Conservation (phyloP, 1,140 invertebrate genomes). For the Drosophila sechellia region DNA sequence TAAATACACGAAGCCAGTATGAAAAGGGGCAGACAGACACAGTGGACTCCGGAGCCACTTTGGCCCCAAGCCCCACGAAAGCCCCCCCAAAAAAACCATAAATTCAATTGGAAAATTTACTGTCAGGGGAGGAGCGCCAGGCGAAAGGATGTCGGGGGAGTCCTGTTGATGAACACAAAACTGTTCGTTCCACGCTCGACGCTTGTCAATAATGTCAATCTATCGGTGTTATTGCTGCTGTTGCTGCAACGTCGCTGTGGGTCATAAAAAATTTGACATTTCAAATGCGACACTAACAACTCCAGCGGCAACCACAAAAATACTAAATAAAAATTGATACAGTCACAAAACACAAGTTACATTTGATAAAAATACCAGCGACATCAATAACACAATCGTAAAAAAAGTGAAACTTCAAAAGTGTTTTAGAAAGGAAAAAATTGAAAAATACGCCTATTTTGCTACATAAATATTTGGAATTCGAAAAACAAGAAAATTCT, state of each 20-base stretch:
- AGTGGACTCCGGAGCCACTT: conserved; percentile 4
- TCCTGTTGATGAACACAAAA: conserved; percentile 45
- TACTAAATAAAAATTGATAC: conserved; percentile 44
- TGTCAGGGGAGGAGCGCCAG: conserved; percentile 44
- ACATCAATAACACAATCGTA: conserved; percentile 1
- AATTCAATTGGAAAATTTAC: conserved; percentile 79
- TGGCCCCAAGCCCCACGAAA: conserved; percentile 1
- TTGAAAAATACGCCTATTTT: neutral
- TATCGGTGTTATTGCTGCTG: conserved; percentile 39
- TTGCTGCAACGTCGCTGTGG: conserved; percentile 9
- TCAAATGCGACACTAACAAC: conserved; percentile 48
- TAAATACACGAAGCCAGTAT: conserved; percentile 56
- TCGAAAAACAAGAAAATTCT: too few relatives aligned
- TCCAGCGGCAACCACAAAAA: conserved; percentile 20
- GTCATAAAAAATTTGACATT: conserved; percentile 69
- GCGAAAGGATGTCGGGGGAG: neutral
- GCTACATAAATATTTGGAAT: neutral
- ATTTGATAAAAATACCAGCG: conserved; percentile 18
- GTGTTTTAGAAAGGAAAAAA: neutral
- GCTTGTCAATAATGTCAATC: conserved; percentile 75
- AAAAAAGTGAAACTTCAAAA: neutral
- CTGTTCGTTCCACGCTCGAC: conserved; percentile 10
- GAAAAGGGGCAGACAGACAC: neutral
- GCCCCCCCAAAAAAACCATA: conserved; percentile 57
- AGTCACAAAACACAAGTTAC: conserved; percentile 15